Percentiles rank a stretch among this genome's conserved stretches.
Evolutionary conservation across 2,113 vertebrate species (phyloP).

Genomic region (Prunella fulvescens): DNA sequence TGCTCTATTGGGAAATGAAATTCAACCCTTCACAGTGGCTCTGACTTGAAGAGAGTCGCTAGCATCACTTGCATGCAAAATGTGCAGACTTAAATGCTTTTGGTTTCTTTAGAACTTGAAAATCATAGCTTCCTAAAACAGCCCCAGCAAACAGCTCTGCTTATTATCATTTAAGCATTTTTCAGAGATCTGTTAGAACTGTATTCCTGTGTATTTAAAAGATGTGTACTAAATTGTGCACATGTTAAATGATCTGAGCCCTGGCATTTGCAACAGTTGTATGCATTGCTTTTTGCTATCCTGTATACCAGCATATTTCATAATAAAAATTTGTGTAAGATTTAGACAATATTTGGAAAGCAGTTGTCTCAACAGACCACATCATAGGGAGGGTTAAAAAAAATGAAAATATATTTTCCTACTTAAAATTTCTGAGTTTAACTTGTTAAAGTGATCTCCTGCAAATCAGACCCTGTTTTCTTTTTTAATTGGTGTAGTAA

Average conservation of each 20-base stretch:
- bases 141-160: not conserved
- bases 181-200: not conserved
- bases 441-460: constrained; percentile 13
- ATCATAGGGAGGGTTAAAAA: not conserved
- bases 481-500: constrained; percentile 35
- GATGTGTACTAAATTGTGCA: not conserved
- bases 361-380: not conserved
- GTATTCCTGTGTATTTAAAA: not conserved
- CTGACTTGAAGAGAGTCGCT: not conserved
- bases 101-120: not conserved
- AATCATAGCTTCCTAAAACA: not conserved
- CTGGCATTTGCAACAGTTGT: not conserved
- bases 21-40: not conserved
- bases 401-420: not conserved
- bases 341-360: not conserved
- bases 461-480: constrained; percentile 31
- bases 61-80: not conserved
- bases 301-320: not conserved
- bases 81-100: not conserved
- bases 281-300: not conserved
- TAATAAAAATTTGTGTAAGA: not conserved
- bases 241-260: not conserved
- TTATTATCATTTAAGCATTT: not conserved
- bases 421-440: not conserved
- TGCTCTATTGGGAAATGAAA: constrained; percentile 1